A percentile compares a stretch with the other conserved stretches of the same genome.
phyloP scores from a whole-genome alignment of 64 coral and sea anemone species.

The Hydrozoanthus tunicans region DNA sequence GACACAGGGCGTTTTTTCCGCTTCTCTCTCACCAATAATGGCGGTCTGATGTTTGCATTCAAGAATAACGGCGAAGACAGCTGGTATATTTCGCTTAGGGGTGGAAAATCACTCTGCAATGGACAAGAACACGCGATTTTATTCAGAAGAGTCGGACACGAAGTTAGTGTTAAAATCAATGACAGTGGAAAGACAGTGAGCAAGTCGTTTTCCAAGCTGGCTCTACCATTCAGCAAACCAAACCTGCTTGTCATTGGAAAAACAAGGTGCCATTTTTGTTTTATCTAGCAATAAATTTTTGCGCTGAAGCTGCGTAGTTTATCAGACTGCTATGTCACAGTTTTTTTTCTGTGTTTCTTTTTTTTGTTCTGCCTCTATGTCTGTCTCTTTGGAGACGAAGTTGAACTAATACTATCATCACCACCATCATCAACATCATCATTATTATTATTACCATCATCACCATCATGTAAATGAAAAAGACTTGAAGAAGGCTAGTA shows the following conservation, averaged over 20 bases:
- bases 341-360: not conserved
- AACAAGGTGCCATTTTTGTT: not conserved
- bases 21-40: not conserved
- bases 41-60: slow-evolving; percentile 1
- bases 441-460: no score
- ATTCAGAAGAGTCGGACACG: not conserved
- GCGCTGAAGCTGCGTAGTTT: no score
- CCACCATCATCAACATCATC: no score
- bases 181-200: not conserved
- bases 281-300: not conserved
- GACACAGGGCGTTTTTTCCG: slow-evolving; percentile 28
- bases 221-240: slow-evolving; percentile 26
- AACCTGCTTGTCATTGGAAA: not conserved
- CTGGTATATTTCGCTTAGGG: not conserved
- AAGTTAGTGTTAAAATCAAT: not conserved
- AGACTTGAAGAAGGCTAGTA: no score
- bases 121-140: not conserved
- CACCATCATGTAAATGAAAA: no score
- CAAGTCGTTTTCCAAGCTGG: not conserved
- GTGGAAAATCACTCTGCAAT: not conserved
- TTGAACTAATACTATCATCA: no score
- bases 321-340: not conserved
- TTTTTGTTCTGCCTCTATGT: no score
- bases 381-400: no score
- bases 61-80: slow-evolving; percentile 13